Evolutionary conservation across 2,888 invertebrate species (phyloP).

Genomic region (Balanococcus diminutus): DNA sequence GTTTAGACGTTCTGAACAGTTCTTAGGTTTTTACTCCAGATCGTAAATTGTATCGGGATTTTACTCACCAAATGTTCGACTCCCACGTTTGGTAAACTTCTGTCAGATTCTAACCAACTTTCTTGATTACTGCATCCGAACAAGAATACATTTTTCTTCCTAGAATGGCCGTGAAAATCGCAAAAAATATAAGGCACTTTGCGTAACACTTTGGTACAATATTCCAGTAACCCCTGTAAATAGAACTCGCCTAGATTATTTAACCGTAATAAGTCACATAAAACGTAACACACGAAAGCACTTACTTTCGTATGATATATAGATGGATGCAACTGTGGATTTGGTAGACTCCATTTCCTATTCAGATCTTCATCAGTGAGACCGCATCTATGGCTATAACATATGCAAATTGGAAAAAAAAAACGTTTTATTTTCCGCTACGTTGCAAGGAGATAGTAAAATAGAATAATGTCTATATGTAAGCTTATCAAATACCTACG

Average conservation of each 20-base stretch:
- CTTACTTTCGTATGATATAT: conserved; percentile 80
- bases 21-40: background rate
- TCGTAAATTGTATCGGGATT: background rate
- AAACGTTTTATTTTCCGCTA: conserved; percentile 20
- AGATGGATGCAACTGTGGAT: conserved; percentile 76
- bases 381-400: conserved; percentile 79
- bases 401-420: conserved; percentile 60
- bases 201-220: conserved; percentile 68
- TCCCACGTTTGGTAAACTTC: conserved; percentile 48
- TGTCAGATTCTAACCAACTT: conserved; percentile 65
- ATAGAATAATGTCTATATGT: background rate
- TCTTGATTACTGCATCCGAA: conserved; percentile 78
- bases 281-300: conserved; percentile 25
- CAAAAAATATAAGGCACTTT: conserved; percentile 71
- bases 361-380: conserved; percentile 85
- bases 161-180: conserved; percentile 83
- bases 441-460: background rate
- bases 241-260: background rate
- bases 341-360: conserved; percentile 81
- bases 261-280: conserved; percentile 4
- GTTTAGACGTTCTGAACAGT: background rate
- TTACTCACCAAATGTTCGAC: conserved; percentile 50
- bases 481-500: background rate
- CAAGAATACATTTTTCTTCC: conserved; percentile 83
- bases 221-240: conserved; percentile 69